A percentile compares a stretch with the other conserved stretches of the same genome.
phyloP scores from a whole-genome alignment of 1,140 invertebrate species.

The Sesamia nonagrioides region DNA sequence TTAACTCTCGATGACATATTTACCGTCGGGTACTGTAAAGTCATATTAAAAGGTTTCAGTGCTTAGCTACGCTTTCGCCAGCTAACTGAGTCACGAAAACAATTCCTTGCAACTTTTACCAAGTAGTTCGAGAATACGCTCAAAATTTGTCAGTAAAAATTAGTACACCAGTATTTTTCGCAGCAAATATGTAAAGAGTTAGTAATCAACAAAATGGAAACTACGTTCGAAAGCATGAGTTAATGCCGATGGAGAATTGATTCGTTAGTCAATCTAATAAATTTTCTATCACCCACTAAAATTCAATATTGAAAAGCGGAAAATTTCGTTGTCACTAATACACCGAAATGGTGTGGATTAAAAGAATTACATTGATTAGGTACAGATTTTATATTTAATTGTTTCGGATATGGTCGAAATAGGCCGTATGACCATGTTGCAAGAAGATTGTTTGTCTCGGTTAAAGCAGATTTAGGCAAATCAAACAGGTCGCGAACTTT shows the following conservation, averaged over 20 bases:
- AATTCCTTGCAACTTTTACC: neutral
- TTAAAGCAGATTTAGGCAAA: neutral
- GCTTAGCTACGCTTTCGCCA: neutral
- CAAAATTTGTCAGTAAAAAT: neutral
- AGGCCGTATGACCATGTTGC: constrained; percentile 3
- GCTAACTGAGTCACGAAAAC: neutral
- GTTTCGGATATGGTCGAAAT: constrained; percentile 4
- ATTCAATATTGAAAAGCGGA: neutral
- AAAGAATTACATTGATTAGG: constrained; percentile 1
- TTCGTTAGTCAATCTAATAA: constrained; percentile 17
- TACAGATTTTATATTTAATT: constrained; percentile 25
- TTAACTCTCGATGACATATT: neutral
- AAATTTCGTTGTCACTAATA: constrained; percentile 25
- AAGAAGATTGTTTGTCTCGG: neutral
- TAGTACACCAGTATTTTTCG: neutral
- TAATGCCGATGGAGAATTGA: constrained; percentile 16
- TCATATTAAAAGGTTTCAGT: neutral
- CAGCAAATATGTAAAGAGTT: neutral
- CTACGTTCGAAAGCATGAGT: constrained; percentile 15
- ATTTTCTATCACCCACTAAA: constrained; percentile 24
- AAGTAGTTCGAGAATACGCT: neutral
- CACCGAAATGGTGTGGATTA: neutral
- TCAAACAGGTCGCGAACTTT: constrained; percentile 5
- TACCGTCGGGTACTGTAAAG: neutral
- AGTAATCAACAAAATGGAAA: constrained; percentile 34